phyloP scores from a whole-genome alignment of 2,797 vertebrate genomes.

The Hemitrygon akajei region DNA sequence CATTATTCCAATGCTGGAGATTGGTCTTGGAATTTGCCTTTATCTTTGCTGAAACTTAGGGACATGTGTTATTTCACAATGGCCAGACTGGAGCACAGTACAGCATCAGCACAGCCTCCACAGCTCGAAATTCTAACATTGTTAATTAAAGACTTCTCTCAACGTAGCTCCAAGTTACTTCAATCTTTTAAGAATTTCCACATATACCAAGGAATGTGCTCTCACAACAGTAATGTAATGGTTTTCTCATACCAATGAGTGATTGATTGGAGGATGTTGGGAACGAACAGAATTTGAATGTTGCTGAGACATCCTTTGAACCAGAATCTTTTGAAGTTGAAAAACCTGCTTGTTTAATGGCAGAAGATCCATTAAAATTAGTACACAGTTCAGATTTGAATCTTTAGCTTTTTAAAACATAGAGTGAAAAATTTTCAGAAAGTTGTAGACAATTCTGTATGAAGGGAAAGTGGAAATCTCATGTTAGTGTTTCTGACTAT shows the following conservation, averaged over 20 bases:
- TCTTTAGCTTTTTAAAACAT: neutral
- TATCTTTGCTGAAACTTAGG: neutral
- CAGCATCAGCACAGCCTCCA: neutral
- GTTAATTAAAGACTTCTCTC: constrained; percentile 1
- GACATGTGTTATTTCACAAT: no score
- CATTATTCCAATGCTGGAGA: neutral
- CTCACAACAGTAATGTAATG: neutral
- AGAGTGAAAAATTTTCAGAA: neutral
- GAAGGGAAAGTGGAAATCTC: neutral
- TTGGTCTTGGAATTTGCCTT: neutral
- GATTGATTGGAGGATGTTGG: constrained; percentile 23
- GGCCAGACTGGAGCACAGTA: no score
- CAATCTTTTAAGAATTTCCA: neutral
- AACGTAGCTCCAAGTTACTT: neutral
- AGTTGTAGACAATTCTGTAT: neutral
- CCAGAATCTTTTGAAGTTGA: neutral
- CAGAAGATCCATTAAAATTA: neutral
- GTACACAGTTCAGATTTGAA: neutral
- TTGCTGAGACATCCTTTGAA: neutral
- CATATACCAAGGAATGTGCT: neutral
- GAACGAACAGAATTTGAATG: neutral
- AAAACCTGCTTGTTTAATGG: neutral
- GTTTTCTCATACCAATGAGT: neutral
- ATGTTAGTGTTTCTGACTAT: neutral
- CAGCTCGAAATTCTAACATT: neutral